Evolutionary conservation across 2,797 vertebrate genomes (phyloP).

Genomic region (Amblyraja radiata): DNA sequence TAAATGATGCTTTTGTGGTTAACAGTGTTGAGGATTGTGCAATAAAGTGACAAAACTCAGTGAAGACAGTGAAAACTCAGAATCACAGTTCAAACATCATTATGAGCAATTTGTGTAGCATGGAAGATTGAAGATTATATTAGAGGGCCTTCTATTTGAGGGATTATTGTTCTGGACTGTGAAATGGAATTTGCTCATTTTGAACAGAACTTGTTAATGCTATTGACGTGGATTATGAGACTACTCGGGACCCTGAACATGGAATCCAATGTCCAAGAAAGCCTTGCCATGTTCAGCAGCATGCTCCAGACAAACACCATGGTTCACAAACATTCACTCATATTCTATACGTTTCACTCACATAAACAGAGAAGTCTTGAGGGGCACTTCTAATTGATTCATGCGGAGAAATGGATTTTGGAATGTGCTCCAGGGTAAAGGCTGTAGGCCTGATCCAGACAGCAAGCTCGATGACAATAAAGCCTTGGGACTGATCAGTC

Average conservation of each 20-base stretch:
- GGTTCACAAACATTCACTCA: no score
- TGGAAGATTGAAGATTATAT: no score
- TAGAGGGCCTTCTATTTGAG: no score
- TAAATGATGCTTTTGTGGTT: no score
- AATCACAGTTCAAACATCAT: no score
- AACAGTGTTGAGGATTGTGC: no score
- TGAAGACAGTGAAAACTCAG: no score
- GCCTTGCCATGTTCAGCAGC: neutral
- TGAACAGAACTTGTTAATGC: neutral
- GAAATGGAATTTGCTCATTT: neutral
- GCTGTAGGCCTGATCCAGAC: conserved; percentile 70
- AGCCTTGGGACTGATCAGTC: conserved; percentile 75
- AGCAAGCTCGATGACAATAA: conserved; percentile 79
- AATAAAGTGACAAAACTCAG: no score
- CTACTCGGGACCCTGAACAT: neutral
- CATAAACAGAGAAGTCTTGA: conserved; percentile 73
- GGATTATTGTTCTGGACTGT: no score
- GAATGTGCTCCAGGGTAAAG: conserved; percentile 83
- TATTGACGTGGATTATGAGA: neutral
- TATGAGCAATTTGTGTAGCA: no score
- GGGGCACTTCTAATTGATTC: conserved; percentile 82
- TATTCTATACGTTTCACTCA: no score
- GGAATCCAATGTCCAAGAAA: neutral
- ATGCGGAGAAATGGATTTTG: conserved; percentile 72
- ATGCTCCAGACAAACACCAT: neutral